Percentiles rank a stretch among this genome's conserved stretches.
Evolutionary conservation across 2,888 invertebrate genomes (phyloP).

Genomic region (Dorcus hopei): DNA sequence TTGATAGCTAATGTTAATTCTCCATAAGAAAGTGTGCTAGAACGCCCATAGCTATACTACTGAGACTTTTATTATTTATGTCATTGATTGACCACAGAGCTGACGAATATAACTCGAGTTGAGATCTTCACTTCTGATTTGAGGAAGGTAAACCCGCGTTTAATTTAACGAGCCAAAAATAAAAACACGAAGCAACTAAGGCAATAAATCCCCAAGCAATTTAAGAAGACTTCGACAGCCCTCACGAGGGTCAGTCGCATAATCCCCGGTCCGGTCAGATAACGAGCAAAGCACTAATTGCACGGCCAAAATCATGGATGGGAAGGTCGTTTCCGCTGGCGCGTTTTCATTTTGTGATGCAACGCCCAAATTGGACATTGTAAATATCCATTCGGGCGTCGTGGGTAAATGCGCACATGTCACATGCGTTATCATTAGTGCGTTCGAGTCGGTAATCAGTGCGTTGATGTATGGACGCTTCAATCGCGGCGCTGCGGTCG

Average conservation of each 20-base stretch:
- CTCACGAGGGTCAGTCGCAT: neutral
- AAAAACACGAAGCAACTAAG: slow-evolving; percentile 2
- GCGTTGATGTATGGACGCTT: slow-evolving; percentile 2
- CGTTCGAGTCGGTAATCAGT: neutral
- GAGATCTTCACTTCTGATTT: slow-evolving; percentile 7
- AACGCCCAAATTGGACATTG: slow-evolving; percentile 14
- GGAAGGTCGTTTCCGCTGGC: neutral
- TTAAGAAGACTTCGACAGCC: neutral
- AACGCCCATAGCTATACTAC: no score
- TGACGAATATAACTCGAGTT: neutral
- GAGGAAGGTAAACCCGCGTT: slow-evolving; percentile 2
- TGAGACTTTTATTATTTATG: neutral
- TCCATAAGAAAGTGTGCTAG: no score
- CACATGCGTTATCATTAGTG: slow-evolving; percentile 14
- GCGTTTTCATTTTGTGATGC: neutral
- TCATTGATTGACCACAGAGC: neutral
- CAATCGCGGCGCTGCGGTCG: slow-evolving; percentile 1
- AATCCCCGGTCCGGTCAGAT: neutral
- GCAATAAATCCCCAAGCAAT: neutral
- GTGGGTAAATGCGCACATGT: slow-evolving; percentile 23
- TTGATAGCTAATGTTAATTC: no score
- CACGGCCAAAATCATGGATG: neutral
- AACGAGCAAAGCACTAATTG: neutral
- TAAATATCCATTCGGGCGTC: slow-evolving; percentile 22
- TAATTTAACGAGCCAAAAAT: slow-evolving; percentile 13